Conservation (phyloP, 2,113 vertebrate genomes). For the Chiloscyllium plagiosum region DNA sequence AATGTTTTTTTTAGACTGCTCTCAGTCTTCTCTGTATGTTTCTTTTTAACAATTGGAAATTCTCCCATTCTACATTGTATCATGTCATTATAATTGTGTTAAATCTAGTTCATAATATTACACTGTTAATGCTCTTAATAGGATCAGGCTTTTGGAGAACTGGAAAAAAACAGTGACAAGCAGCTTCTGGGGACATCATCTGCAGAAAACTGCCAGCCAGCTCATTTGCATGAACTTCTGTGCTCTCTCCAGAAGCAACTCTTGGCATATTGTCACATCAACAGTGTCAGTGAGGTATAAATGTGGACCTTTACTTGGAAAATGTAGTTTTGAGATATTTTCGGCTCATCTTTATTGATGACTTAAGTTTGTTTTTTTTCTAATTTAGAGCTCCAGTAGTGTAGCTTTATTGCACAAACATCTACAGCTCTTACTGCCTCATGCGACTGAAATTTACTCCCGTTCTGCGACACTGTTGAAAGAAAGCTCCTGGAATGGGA, state of each 20-base stretch:
- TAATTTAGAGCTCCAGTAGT: constrained; percentile 81
- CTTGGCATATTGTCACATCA: constrained; percentile 90
- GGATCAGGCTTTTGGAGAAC: constrained; percentile 95
- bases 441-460: constrained; percentile 91
- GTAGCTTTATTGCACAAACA: constrained; percentile 96
- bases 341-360: constrained; percentile 29
- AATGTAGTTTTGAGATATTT: background rate
- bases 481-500: constrained; percentile 92
- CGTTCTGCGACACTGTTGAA: constrained; percentile 81
- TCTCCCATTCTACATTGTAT: background rate
- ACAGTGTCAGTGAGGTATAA: constrained; percentile 78
- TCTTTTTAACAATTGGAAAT: background rate
- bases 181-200: constrained; percentile 79
- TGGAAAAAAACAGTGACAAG: constrained; percentile 98
- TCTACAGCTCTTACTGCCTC: constrained; percentile 87
- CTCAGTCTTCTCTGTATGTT: background rate
- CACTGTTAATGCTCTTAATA: constrained; percentile 45
- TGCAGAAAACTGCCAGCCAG: constrained; percentile 90
- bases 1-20: background rate
- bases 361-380: constrained; percentile 37
- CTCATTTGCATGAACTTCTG: constrained; percentile 90
- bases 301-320: background rate
- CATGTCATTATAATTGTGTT: background rate
- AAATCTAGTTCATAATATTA: background rate
- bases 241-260: constrained; percentile 95